Percentiles rank a stretch among this genome's conserved stretches.
phyloP scores from a whole-genome alignment of 2,888 invertebrate genomes.

The Limnephilus rhombicus region DNA sequence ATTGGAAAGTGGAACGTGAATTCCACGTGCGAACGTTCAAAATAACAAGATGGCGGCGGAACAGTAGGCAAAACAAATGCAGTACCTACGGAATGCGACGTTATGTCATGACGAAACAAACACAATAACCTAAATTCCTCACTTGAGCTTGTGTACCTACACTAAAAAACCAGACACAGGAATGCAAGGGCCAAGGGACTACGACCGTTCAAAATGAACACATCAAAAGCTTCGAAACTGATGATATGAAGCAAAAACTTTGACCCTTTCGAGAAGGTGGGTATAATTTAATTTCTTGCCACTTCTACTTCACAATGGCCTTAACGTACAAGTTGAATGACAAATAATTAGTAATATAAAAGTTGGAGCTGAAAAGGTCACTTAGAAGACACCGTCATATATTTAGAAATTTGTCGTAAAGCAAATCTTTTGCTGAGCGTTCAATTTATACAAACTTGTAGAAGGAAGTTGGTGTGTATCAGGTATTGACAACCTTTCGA shows the following conservation, averaged over 20 bases:
- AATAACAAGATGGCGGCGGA: conserved; percentile 41
- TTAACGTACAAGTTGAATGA: not conserved
- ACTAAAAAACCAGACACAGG: conserved; percentile 40
- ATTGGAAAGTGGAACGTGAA: conserved; percentile 25
- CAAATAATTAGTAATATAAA: not conserved
- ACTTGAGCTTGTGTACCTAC: conserved; percentile 50
- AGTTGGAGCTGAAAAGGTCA: not conserved
- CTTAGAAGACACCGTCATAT: not conserved
- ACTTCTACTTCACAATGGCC: not conserved
- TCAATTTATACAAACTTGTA: not conserved
- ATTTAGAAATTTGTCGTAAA: not conserved
- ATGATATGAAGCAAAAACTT: not conserved
- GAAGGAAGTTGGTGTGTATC: not conserved
- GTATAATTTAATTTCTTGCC: not conserved
- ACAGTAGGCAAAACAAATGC: conserved; percentile 53
- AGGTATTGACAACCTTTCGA: not conserved
- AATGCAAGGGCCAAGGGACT: conserved; percentile 4
- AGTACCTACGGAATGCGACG: conserved; percentile 52
- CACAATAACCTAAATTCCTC: conserved; percentile 65
- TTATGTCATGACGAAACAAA: conserved; percentile 64
- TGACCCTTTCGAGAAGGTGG: not conserved
- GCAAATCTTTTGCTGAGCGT: not conserved
- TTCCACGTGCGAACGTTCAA: conserved; percentile 45
- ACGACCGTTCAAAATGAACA: not conserved
- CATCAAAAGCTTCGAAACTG: not conserved